Conservation (phyloP, 2,888 invertebrate genomes). For the Ophion costatus region DNA sequence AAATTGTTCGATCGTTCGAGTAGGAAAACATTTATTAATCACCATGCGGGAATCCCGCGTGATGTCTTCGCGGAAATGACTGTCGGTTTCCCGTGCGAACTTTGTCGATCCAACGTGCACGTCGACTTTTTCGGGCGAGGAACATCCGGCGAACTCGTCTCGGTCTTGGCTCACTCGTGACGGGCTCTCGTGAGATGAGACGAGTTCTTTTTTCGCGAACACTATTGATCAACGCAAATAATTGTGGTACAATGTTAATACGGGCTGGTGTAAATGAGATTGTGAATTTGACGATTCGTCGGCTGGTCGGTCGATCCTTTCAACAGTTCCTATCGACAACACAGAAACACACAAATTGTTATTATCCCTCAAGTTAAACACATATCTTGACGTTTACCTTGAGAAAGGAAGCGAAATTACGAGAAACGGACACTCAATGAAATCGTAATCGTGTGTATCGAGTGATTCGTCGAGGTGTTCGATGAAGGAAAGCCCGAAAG, state of each 20-base stretch:
- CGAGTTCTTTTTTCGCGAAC: neutral
- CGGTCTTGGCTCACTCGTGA: neutral
- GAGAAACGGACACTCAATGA: slow-evolving; percentile 1
- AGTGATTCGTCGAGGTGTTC: slow-evolving; percentile 8
- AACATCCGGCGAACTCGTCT: slow-evolving; percentile 31
- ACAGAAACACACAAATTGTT: neutral
- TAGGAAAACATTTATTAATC: slow-evolving; percentile 3
- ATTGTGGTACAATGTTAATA: neutral
- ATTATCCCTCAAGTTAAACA: neutral
- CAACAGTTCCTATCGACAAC: neutral
- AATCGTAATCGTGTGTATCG: neutral
- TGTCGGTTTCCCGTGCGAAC: slow-evolving; percentile 41
- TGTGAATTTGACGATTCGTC: neutral
- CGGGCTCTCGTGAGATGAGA: neutral
- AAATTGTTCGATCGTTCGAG: neutral
- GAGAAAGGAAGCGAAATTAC: neutral
- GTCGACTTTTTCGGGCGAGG: slow-evolving; percentile 3
- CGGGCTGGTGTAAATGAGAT: neutral
- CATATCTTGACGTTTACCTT: neutral
- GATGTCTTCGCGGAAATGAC: slow-evolving; percentile 49
- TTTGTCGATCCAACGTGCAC: slow-evolving; percentile 8
- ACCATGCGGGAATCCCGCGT: neutral
- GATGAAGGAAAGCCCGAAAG: neutral
- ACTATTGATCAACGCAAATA: neutral
- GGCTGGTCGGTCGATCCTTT: neutral